These are phyloP conservation scores for Plodia interpunctella DNA, from an alignment of 1,140 invertebrate genomes.

Conservation along the genomic window DNA sequence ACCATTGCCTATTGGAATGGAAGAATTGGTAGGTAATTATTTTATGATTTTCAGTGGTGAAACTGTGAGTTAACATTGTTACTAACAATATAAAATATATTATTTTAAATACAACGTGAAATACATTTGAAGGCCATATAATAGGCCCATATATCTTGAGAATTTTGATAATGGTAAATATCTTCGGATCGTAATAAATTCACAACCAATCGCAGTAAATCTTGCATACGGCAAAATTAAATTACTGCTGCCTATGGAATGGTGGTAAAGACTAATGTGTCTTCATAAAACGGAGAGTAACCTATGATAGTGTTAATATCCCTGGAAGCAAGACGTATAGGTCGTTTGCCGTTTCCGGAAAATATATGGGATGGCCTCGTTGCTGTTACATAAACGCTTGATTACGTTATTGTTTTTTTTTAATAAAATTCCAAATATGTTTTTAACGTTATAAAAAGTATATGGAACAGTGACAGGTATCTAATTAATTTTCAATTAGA, in stretches of 20 bases:
- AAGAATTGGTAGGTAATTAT: too few relatives aligned
- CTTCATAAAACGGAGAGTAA: slow-evolving; percentile 71
- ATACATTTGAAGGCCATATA: too few relatives aligned
- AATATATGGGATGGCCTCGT: slow-evolving; percentile 53
- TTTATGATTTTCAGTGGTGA: too few relatives aligned
- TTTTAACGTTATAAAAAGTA: too few relatives aligned
- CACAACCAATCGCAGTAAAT: not conserved
- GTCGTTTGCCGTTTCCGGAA: slow-evolving; percentile 60
- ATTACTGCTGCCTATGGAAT: slow-evolving; percentile 42
- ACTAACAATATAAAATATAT: too few relatives aligned
- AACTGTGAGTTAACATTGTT: too few relatives aligned
- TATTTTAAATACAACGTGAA: too few relatives aligned
- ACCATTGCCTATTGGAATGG: too few relatives aligned
- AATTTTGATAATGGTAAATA: slow-evolving; percentile 11
- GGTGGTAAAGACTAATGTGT: slow-evolving; percentile 53
- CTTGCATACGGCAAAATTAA: slow-evolving; percentile 9
- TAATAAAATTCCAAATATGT: too few relatives aligned
- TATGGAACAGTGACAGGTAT: too few relatives aligned
- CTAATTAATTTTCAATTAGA: too few relatives aligned
- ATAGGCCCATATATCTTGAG: too few relatives aligned
- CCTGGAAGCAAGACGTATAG: slow-evolving; percentile 70
- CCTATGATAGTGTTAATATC: slow-evolving; percentile 74
- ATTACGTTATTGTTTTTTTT: not conserved
- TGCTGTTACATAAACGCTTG: slow-evolving; percentile 21
- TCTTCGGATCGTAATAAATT: not conserved